Evolutionary conservation across 2,113 vertebrate genomes (phyloP), one percentile per base, ranked within the genome.

Genomic region (Bos javanicus): DNA sequence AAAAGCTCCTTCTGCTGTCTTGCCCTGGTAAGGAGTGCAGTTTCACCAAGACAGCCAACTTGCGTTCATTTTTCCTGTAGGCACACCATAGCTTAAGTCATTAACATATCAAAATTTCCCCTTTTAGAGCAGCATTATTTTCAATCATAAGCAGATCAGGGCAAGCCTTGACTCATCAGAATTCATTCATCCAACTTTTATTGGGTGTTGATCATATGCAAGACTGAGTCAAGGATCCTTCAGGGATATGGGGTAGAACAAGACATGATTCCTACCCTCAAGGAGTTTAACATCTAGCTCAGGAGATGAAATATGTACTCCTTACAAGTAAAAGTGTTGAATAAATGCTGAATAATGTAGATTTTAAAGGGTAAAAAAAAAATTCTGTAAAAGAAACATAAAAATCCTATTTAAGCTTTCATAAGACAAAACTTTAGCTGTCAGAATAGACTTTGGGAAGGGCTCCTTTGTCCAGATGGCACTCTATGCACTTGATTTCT

Each of bases 121-220:
- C 43, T 95, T 85, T 96, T 36, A 85, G 60, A 95, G 54, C 14
- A 87, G 10, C 36, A 52, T 4, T 82, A 56, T 95, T 96, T 87
- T 74, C 33, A 90, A n/a, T 36, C 13, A 54, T 90, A 56, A 89
- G 52, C 76, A 97, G 71, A 54, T n/a, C 39, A 46, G 57, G 23
- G 56, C 33, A 62, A 85, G 26, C 1, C 33, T 86, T 78, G 80
- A 87, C 91, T 82, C 59, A 54, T 96, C 76, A 78, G 48, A 96
- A 96, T 90, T 94, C 76, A 96, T 92, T 97, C 80, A 87, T 87
- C 93, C 84, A 78, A 26, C 78, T 95, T 96, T 95, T 85, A 84
- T 80, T 83, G 81, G 91, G 43, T 64, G 83, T 13, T 91, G 46
- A 80, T 87, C 91, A n/a, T 52, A 36, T 39, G 19, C 28, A 90